Percentiles rank a stretch among this genome's conserved stretches.
phyloP scores from a whole-genome alignment of 2,888 invertebrate genomes.

The Drosophila pseudotakahashii region DNA sequence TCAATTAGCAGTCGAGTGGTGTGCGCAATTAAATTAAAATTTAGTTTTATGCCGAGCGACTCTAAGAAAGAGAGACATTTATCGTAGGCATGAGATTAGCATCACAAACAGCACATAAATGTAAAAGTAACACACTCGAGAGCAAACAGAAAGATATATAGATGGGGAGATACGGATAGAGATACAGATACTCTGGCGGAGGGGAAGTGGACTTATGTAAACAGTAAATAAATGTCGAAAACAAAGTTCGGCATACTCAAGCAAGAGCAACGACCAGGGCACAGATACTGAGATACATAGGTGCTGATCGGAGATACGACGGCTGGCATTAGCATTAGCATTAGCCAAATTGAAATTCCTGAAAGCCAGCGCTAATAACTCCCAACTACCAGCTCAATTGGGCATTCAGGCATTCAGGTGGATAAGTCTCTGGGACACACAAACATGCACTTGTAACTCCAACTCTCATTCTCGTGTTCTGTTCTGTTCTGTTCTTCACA shows the following conservation, averaged over 20 bases:
- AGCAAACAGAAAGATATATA: slow-evolving; percentile 40
- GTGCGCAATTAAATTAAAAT: slow-evolving; percentile 76
- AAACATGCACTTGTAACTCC: slow-evolving; percentile 45
- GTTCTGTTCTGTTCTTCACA: no score
- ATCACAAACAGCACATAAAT: slow-evolving; percentile 79
- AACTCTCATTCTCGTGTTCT: background rate
- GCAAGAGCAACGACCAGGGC: slow-evolving; percentile 54
- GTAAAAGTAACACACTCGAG: slow-evolving; percentile 68
- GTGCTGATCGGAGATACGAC: slow-evolving; percentile 33
- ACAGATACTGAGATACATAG: slow-evolving; percentile 18
- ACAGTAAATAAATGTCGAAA: slow-evolving; percentile 67
- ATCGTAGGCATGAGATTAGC: slow-evolving; percentile 79
- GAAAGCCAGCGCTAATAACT: slow-evolving; percentile 67
- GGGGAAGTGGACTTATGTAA: slow-evolving; percentile 60
- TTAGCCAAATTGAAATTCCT: slow-evolving; percentile 69
- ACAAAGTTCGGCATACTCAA: slow-evolving; percentile 47
- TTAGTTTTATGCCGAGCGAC: slow-evolving; percentile 75
- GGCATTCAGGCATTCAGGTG: slow-evolving; percentile 63
- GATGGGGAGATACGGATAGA: slow-evolving; percentile 33
- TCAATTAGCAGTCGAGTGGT: slow-evolving; percentile 71
- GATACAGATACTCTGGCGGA: slow-evolving; percentile 14
- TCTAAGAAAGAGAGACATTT: slow-evolving; percentile 54
- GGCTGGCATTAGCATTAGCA: slow-evolving; percentile 34
- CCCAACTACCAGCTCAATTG: slow-evolving; percentile 65
- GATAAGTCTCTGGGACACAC: slow-evolving; percentile 55